These are phyloP conservation scores for Paramisgurnus dabryanus DNA, from an alignment of 2,113 vertebrate genomes.

Conservation along the genomic window DNA sequence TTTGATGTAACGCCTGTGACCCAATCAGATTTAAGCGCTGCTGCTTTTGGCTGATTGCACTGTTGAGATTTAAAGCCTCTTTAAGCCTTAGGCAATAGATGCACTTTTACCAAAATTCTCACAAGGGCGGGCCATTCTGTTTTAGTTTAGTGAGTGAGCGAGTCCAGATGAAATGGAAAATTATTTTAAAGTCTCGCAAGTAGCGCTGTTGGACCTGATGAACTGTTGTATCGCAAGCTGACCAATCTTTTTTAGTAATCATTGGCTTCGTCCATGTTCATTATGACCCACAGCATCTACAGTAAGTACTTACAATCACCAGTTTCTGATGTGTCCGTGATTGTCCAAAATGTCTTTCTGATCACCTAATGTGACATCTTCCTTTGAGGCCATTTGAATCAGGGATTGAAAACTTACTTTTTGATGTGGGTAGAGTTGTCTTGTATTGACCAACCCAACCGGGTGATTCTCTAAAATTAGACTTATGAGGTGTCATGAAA, in stretches of 20 bases:
- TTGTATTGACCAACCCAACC: no score
- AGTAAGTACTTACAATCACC: background rate
- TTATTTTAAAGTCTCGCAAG: slow-evolving; percentile 1
- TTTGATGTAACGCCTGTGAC: slow-evolving; percentile 6
- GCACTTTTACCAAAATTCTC: background rate
- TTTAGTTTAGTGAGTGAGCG: background rate
- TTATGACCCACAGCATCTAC: background rate
- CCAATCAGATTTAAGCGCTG: slow-evolving; percentile 30
- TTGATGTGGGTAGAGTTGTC: no score
- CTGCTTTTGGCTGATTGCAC: slow-evolving; percentile 37
- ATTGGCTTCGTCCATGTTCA: slow-evolving; percentile 8
- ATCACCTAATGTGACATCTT: background rate
- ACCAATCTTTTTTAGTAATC: background rate
- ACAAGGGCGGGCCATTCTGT: background rate
- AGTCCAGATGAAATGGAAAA: slow-evolving; percentile 20
- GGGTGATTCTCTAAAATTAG: no score
- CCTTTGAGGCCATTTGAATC: background rate
- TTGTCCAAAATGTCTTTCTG: background rate
- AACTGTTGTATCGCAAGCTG: background rate
- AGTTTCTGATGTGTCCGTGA: background rate
- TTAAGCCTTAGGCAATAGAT: slow-evolving; percentile 26
- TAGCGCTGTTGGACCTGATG: background rate
- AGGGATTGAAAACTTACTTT: background rate
- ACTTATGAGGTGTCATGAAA: no score
- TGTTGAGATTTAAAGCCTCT: slow-evolving; percentile 19